Percentiles rank a stretch among this genome's conserved stretches.
Conservation (phyloP, 2,113 vertebrate species). For the Emberiza fucata region DNA sequence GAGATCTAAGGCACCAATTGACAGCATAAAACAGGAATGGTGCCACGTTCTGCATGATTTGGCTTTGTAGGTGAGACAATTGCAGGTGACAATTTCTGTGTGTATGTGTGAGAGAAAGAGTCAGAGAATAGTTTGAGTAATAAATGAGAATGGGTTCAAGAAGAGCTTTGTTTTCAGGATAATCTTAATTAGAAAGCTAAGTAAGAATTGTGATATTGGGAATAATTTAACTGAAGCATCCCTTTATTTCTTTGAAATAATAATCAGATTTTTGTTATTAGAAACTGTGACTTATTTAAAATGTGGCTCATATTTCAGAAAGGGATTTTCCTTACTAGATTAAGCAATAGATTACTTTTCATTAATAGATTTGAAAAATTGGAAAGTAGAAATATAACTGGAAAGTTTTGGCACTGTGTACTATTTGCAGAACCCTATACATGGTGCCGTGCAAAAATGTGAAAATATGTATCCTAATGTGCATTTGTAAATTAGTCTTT, state of each 20-base stretch:
- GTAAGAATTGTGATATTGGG: background rate
- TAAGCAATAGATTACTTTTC: background rate
- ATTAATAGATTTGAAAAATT: background rate
- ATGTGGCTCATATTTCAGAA: background rate
- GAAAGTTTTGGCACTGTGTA: background rate
- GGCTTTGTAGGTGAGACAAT: background rate
- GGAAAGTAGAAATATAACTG: background rate
- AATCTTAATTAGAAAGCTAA: background rate
- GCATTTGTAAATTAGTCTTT: background rate
- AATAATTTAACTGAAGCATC: background rate
- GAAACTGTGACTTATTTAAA: background rate
- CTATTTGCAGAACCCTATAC: background rate
- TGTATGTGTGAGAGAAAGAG: background rate
- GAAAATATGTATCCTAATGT: background rate
- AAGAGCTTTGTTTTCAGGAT: background rate
- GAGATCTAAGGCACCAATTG: slow-evolving; percentile 32
- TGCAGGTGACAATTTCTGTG: background rate
- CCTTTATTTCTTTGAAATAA: background rate
- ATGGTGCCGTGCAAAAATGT: background rate
- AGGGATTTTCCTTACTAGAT: background rate
- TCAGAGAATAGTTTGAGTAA: background rate
- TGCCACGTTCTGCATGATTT: background rate
- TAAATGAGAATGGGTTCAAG: background rate
- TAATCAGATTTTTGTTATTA: background rate
- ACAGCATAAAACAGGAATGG: slow-evolving; percentile 21